Evolutionary conservation across 2,888 invertebrate genomes (phyloP), one percentile per base, ranked within the genome.

Genomic region (Protonemura montana): DNA sequence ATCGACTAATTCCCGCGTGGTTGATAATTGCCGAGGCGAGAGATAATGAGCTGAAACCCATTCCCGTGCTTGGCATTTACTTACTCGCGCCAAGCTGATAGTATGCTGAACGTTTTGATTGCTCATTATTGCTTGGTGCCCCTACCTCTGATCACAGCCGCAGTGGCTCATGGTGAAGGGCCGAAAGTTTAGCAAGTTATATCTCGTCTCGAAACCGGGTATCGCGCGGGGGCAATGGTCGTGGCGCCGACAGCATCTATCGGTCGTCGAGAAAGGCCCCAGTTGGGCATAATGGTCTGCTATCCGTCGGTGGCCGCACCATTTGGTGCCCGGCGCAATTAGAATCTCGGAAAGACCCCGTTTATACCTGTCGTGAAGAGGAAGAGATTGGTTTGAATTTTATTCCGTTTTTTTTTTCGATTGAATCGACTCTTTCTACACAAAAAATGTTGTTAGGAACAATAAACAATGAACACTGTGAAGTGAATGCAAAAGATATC

Each of bases 161-260:
- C 96, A 96, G 91, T 95, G 95, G 90, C 95, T 95, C 88, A 96
- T 92, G 59, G 96, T 95, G 91, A 94, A 95, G 88, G 95, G 94
- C 88, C 94, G 92, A 90, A 92, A 93, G 93, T 96, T 96, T 93
- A 94, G 94, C 89, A 94, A 92, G 89, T 94, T 91, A 90, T 92
- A 95, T 90, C 93, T 93, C 89, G 92, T 92, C 88, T 92, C 92
- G 90, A 95, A 94, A 81, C 94, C 93, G 42, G 93, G 93, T 89
- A 96, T 93, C 90, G 93, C 93, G 89, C 92, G 91, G 86, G 93
- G 92, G 91, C 96, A 96, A 90, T 93, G 93, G 91, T 96, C 96
- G 91, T 96, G 96, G 83, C 93, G 92, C 88, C 96, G 92, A 92
- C 96, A 96, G 92, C 96, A 96, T 82, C 92, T 91, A 91, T 96